Percentiles rank a stretch among this genome's conserved stretches.
Conservation (phyloP, 2,888 invertebrate species). For the Tetanocera ferruginea region DNA sequence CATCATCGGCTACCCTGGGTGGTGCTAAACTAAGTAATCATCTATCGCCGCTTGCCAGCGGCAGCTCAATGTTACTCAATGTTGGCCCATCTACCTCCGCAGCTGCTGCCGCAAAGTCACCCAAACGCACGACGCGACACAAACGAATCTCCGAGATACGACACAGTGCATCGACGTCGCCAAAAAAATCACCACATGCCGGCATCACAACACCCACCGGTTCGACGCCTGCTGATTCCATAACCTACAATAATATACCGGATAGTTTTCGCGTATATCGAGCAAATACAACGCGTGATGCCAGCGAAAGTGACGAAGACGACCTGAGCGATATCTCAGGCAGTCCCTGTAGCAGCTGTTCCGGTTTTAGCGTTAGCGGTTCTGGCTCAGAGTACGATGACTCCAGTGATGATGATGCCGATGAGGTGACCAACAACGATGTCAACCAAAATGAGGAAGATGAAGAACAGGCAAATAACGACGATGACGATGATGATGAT, state of each 20-base stretch:
- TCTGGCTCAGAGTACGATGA: conserved; percentile 66
- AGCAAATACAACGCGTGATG: conserved; percentile 68
- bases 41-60: conserved; percentile 48
- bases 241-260: conserved; percentile 60
- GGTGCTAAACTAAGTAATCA: conserved; percentile 41
- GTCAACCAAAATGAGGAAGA: conserved; percentile 66
- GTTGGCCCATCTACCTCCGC: conserved; percentile 48
- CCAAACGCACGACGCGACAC: conserved; percentile 64
- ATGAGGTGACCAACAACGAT: conserved; percentile 65
- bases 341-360: conserved; percentile 70
- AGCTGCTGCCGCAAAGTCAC: conserved; percentile 59
- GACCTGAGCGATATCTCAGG: conserved; percentile 64
- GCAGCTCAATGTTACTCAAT: conserved; percentile 19
- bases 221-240: conserved; percentile 27
- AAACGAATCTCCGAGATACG: conserved; percentile 63
- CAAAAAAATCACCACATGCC: conserved; percentile 64
- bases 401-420: conserved; percentile 68
- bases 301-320: conserved; percentile 68
- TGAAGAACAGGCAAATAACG: conserved; percentile 54
- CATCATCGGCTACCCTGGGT: conserved; percentile 53
- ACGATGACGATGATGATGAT: conserved; percentile 45
- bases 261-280: conserved; percentile 74
- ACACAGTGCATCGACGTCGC: conserved; percentile 63
- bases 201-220: conserved; percentile 39
- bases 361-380: conserved; percentile 67